These are phyloP conservation scores for Alauda arvensis DNA, from an alignment of 2,797 vertebrate species.

Conservation along the genomic window DNA sequence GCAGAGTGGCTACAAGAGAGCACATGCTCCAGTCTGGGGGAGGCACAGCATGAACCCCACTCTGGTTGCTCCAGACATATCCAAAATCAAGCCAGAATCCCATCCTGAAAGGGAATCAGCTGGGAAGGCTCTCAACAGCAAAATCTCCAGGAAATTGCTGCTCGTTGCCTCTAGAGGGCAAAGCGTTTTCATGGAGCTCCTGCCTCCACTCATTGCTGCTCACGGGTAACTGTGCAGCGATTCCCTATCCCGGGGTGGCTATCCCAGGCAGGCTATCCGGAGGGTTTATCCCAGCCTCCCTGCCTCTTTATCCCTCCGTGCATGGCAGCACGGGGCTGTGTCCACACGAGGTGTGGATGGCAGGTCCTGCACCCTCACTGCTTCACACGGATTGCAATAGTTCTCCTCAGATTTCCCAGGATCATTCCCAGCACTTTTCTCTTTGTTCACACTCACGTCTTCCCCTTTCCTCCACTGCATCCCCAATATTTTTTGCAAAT, in stretches of 20 bases:
- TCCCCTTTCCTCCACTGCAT: not conserved
- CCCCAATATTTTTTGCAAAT: not conserved
- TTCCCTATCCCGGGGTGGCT: not conserved
- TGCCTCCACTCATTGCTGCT: accelerated
- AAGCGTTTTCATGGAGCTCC: not conserved
- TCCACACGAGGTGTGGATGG: not conserved
- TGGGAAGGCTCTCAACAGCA: accelerated
- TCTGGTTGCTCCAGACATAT: not conserved
- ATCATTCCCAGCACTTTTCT: not conserved
- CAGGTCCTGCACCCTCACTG: not conserved
- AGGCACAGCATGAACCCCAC: not conserved
- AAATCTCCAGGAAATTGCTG: not conserved
- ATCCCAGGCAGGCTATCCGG: not conserved
- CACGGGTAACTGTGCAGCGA: accelerated
- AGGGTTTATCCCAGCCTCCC: not conserved
- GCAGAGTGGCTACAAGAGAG: accelerated
- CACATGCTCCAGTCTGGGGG: not conserved
- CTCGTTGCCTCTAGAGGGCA: constrained; percentile 43
- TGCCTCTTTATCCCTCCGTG: too few relatives aligned
- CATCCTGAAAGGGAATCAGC: not conserved
- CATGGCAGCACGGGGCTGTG: accelerated
- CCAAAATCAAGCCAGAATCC: not conserved
- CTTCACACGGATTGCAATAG: not conserved
- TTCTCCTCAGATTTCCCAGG: not conserved
- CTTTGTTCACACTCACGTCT: accelerated